Base-by-base conservation (phyloP, 2,888 invertebrate genomes). In the Macrostomum cliftonense region DNA sequence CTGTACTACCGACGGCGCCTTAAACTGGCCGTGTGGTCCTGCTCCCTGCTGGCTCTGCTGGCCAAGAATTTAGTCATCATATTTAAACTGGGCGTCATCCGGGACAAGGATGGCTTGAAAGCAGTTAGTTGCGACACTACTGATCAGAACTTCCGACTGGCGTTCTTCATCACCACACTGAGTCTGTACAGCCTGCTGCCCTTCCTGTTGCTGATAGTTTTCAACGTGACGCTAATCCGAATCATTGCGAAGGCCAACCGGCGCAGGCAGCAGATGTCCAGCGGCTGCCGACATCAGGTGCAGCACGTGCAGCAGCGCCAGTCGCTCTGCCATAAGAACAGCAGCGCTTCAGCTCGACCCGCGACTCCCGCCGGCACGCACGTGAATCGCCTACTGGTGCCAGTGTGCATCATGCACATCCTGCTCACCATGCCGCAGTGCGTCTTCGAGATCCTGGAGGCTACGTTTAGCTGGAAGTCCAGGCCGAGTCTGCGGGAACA, bases 111-210 rank as follows among this genome's bases (percentile, higher is more conserved):
- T 9, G 28, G 28, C 9, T 7, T 28, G 5, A 28, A 9, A 28
- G 28, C 9, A 7, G 28, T 7, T 9, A 28, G 28, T 4, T 51
- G 51, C 36, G 51, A 51, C 39, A 52, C 48, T 13, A n/a, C 7
- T n/a, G 50, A 52, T 39, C 9, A 17, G 5, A 14, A 16, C 12
- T 52, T 51, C 43, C 42, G 51, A 19, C 42, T 39, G 9, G 17
- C 20, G 12, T 51, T 51, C 43, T 51, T 51, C 44, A 42, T 42
- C 36, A 21, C 39, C 17, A 48, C 47, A 21, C 47, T 51, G 11
- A 52, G 39, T 19, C n/a, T 51, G 12, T 51, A 51, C 37, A 51
- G 51, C 28, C 37, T 51, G 16, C 39, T 51, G 14, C 51, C 51
- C 7, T 37, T 45, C 12, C 20, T 42, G 19, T 12, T 51, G 14